Evolutionary conservation across 2,888 invertebrate genomes (phyloP), one percentile per base, ranked within the genome.

Genomic region (Morpho deidamia): DNA sequence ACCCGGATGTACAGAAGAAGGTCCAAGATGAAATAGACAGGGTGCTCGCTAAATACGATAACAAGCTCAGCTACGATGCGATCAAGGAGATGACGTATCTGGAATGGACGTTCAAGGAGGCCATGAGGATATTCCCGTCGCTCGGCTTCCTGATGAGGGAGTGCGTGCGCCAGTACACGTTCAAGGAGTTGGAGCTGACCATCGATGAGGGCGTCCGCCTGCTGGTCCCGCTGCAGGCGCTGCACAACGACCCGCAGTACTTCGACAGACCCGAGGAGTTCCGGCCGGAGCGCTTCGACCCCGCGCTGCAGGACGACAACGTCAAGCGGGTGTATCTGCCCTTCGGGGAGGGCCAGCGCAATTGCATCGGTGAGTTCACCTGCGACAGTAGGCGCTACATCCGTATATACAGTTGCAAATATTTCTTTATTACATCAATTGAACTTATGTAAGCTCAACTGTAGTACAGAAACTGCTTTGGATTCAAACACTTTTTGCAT

Each of bases 91-190:
- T 84, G 83, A 75, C 67, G 0, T 83, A 83, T 56, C 60, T 83
- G 32, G 73, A 81, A 11, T 78, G 77, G 76, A 64, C 71, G 11
- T 69, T 83, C 11, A 70, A 67, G 50, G 84, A 83, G 44, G 78
- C 75, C 10, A 72, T 83, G 75, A 67, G 84, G 9, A 72, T 79
- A 66, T 82, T 82, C 40, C 83, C 83, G 0, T 78, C 84, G 0
- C 66, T 82, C 0, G 83, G 83, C 0, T 77, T 70, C 56, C 56
- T 83, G 32, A 56, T 75, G 3, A 64, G 83, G 12, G 64, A 64
- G 41, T 72, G 75, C 47, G 71, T 70, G 3, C 66, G 67, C 5
- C 59, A 69, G 7, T 81, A 80, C 47, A 76, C 74, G 0, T 63
- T 83, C 11, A 70, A 74, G 0, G 79, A 78, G n/a, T 45, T 77